phyloP scores from a whole-genome alignment of 2,797 vertebrate genomes.

The Xenopus petersii region DNA sequence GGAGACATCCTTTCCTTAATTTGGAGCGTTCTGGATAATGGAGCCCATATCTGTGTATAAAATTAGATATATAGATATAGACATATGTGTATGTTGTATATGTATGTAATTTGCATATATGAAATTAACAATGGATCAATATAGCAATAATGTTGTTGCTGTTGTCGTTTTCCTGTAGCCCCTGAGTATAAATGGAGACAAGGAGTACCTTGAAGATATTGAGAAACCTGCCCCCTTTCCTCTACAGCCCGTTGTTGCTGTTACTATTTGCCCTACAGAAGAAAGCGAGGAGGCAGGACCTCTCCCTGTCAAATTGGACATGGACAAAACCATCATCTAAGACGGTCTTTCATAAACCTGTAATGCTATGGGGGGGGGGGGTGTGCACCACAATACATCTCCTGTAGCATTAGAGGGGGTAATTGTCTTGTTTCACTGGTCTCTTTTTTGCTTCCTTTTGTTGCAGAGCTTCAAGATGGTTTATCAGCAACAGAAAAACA shows the following conservation, averaged over 20 bases:
- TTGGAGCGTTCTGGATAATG: no score
- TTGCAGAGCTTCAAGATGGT: conserved; percentile 38
- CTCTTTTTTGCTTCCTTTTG: conserved; percentile 43
- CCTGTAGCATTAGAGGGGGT: conserved; percentile 32
- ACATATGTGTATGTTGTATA: no score
- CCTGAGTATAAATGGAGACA: conserved; percentile 89
- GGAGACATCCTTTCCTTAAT: no score
- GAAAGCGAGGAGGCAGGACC: conserved; percentile 76
- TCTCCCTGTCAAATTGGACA: conserved; percentile 88
- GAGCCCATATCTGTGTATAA: no score
- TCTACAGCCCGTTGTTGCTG: conserved; percentile 72
- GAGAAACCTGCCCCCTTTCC: conserved; percentile 73
- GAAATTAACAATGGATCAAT: no score
- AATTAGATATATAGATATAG: no score
- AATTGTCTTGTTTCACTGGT: conserved; percentile 38
- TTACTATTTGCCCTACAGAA: conserved; percentile 72
- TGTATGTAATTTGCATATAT: no score
- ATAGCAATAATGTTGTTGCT: no score
- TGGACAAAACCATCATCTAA: conserved; percentile 89
- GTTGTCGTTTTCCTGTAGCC: conserved; percentile 55
- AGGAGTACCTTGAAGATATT: conserved; percentile 79
- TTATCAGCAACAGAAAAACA: conserved; percentile 9
- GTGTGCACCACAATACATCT: conserved; percentile 19
- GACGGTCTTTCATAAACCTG: conserved; percentile 17
- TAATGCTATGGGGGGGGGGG: conserved; percentile 21